These are phyloP conservation scores for Metaphire vulgaris DNA, from an alignment of 1,140 invertebrate genomes.

Conservation along the genomic window DNA sequence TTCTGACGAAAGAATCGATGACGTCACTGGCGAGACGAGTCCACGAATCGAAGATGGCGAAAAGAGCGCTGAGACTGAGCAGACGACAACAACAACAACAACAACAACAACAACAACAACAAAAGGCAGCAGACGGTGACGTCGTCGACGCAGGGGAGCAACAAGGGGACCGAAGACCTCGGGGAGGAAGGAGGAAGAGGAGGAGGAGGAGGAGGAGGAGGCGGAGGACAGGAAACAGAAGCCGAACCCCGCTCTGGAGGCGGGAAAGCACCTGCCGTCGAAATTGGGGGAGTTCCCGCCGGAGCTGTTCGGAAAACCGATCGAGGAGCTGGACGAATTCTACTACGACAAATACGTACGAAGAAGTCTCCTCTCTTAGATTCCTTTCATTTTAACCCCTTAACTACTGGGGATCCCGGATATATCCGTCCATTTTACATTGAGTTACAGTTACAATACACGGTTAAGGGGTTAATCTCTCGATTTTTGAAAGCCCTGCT, in stretches of 20 bases:
- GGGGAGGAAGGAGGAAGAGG: conserved; percentile 35
- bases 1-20: neutral
- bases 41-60: neutral
- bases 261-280: conserved; percentile 45
- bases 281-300: conserved; percentile 41
- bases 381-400: neutral
- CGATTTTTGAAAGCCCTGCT: no score
- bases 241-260: conserved; percentile 45
- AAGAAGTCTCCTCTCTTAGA: neutral
- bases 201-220: conserved; percentile 36
- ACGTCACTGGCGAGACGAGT: neutral
- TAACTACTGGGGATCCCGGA: neutral
- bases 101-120: neutral
- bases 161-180: neutral
- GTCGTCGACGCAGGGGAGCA: neutral
- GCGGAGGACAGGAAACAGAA: conserved; percentile 35
- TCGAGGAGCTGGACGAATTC: conserved; percentile 50
- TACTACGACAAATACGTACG: conserved; percentile 48
- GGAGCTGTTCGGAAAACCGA: conserved; percentile 41
- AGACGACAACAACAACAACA: neutral
- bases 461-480: no score
- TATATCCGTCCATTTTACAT: no score
- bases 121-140: neutral
- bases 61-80: neutral
- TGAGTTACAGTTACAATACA: neutral